These are phyloP conservation scores for Elegia similella DNA, from an alignment of 2,888 invertebrate species.

Conservation along the genomic window DNA sequence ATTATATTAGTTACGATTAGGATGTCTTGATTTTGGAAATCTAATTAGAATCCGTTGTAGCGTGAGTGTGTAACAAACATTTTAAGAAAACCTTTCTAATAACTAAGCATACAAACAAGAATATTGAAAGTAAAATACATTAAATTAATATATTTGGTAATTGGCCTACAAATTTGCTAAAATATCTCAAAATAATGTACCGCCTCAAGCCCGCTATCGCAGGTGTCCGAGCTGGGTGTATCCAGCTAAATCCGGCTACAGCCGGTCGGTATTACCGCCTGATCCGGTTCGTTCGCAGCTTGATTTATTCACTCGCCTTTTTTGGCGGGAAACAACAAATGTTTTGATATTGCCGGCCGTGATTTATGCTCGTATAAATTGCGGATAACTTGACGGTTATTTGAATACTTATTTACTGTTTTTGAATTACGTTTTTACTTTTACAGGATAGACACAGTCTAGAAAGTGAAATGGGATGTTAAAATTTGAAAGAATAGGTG, in stretches of 20 bases:
- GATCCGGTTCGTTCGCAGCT: conserved; percentile 70
- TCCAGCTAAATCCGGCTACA: conserved; percentile 59
- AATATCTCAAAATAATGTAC: neutral
- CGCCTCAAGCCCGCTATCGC: conserved; percentile 59
- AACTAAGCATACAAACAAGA: too few relatives aligned
- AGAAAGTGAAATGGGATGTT: too few relatives aligned
- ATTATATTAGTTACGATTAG: too few relatives aligned
- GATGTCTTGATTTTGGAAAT: too few relatives aligned
- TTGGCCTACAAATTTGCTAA: neutral
- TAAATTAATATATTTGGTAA: too few relatives aligned
- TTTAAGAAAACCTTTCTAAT: too few relatives aligned
- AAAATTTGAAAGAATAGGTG: too few relatives aligned
- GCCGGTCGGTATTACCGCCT: conserved; percentile 53
- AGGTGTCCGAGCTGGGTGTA: conserved; percentile 63
- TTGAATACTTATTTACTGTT: neutral
- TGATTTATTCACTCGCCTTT: conserved; percentile 67
- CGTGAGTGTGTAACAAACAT: too few relatives aligned
- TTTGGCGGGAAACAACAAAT: conserved; percentile 25
- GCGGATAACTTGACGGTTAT: neutral
- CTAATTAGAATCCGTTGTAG: too few relatives aligned
- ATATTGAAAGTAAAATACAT: too few relatives aligned
- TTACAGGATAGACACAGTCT: neutral
- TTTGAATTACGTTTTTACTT: neutral
- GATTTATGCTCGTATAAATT: conserved; percentile 17
- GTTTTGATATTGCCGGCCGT: conserved; percentile 22